These are phyloP conservation scores for Heliconius congener DNA, from an alignment of 1,140 invertebrate species.

Conservation along the genomic window DNA sequence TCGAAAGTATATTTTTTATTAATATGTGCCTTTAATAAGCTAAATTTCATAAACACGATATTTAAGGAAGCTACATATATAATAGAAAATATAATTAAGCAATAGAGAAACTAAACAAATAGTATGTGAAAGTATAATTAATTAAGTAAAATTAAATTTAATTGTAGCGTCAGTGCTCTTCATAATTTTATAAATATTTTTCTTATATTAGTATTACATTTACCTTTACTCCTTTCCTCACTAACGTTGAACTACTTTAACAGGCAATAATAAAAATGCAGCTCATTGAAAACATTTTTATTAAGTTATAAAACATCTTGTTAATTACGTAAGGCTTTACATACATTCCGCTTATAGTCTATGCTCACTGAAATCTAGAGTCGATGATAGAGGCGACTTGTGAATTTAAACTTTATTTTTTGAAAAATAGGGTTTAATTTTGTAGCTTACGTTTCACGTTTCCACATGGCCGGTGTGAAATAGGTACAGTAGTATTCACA, in stretches of 20 bases:
- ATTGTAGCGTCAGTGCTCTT: no score
- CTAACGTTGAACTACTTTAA: not conserved
- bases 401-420: not conserved
- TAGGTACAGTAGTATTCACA: conserved; percentile 17
- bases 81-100: no score
- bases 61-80: no score
- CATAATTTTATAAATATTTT: not conserved
- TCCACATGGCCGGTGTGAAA: conserved; percentile 21
- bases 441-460: not conserved
- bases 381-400: not conserved
- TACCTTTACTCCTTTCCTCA: not conserved
- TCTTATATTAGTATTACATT: not conserved
- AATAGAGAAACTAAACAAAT: no score
- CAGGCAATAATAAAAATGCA: not conserved
- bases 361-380: not conserved
- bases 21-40: no score
- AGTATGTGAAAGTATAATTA: no score
- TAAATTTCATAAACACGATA: no score
- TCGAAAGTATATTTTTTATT: no score
- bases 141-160: no score
- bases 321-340: conserved; percentile 9
- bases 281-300: conserved; percentile 4
- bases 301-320: conserved; percentile 11
- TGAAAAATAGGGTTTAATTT: not conserved
- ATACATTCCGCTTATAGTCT: conserved; percentile 6